Evolutionary conservation across 2,797 vertebrate species (phyloP).

Genomic region (Lepilemur septentrionalis): DNA sequence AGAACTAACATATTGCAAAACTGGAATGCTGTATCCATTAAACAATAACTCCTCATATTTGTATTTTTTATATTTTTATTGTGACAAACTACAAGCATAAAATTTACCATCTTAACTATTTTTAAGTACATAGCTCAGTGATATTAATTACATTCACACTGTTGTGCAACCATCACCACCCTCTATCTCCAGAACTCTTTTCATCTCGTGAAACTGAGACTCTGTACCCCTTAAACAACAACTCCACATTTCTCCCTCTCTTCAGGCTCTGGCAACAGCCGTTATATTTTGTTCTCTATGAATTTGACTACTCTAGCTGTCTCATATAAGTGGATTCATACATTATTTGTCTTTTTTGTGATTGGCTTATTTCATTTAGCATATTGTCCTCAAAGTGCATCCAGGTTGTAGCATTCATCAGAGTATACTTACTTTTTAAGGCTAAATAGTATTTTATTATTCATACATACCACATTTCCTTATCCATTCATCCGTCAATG

Average conservation of each 20-base stretch:
- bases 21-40: neutral
- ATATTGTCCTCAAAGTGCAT: neutral
- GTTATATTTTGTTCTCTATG: neutral
- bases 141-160: neutral
- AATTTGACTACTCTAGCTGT: neutral
- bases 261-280: neutral
- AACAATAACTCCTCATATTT: neutral
- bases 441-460: neutral
- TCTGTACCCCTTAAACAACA: too few relatives aligned
- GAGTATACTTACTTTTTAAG: neutral
- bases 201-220: neutral
- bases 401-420: neutral
- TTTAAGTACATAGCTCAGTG: neutral
- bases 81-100: neutral
- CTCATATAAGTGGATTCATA: neutral
- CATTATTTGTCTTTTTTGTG: neutral
- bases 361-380: neutral
- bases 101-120: neutral
- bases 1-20: neutral
- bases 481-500: neutral
- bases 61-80: neutral
- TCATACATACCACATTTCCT: neutral
- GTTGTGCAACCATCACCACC: neutral
- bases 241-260: neutral
- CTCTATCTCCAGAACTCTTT: neutral